Evolutionary conservation across 2,113 vertebrate genomes (phyloP).

Genomic region (Machaerirhynchus nigripectus): DNA sequence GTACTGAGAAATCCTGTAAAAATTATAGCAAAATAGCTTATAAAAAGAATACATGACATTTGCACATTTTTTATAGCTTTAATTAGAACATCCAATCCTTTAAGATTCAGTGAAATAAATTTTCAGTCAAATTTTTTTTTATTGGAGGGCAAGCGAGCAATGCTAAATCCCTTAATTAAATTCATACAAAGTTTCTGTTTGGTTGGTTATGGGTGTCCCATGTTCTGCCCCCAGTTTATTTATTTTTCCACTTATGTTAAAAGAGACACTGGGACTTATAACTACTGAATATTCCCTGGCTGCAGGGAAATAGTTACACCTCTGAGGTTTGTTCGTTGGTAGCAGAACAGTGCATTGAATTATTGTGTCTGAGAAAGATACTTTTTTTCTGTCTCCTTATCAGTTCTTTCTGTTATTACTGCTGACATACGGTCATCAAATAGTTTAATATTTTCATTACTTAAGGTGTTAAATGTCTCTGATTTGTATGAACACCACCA

Average conservation of each 20-base stretch:
- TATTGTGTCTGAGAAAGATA: neutral
- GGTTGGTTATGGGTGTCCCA: neutral
- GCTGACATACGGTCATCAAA: neutral
- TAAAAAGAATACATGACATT: neutral
- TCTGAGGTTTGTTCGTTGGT: neutral
- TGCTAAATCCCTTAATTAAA: neutral
- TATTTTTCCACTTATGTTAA: neutral
- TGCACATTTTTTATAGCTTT: neutral
- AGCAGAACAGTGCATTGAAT: neutral
- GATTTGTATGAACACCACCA: neutral
- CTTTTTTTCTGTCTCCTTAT: neutral
- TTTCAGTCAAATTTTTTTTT: neutral
- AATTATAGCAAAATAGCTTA: neutral
- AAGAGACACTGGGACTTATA: neutral
- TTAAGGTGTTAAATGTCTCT: neutral
- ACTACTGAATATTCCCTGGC: neutral
- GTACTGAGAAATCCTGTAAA: neutral
- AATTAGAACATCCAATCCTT: neutral
- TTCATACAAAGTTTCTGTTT: neutral
- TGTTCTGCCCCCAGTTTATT: neutral
- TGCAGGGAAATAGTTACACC: neutral
- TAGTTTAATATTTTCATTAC: neutral
- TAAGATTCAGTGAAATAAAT: neutral
- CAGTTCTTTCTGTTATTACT: neutral
- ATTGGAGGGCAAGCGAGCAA: neutral